Percentiles rank a stretch among this genome's conserved stretches.
Conservation (phyloP, 2,797 vertebrate species). For the Florisuga fusca region DNA sequence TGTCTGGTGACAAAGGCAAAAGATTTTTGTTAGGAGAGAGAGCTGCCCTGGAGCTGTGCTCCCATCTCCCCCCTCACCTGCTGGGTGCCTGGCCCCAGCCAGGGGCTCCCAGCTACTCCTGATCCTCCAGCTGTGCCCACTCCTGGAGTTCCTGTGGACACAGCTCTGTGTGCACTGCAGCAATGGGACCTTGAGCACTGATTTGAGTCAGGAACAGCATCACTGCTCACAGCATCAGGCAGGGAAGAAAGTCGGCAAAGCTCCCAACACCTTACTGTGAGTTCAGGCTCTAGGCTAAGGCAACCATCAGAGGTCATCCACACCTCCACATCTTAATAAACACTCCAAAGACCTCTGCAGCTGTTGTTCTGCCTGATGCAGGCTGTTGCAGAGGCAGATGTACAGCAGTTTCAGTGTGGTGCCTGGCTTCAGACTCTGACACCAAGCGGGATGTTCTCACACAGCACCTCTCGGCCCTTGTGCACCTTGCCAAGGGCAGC, state of each 20-base stretch:
- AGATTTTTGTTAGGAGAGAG: background rate
- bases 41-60: background rate
- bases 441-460: rapidly evolving
- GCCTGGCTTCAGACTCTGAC: background rate
- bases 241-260: rapidly evolving
- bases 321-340: background rate
- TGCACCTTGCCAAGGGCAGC: background rate
- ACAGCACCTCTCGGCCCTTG: background rate
- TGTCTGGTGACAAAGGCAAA: background rate
- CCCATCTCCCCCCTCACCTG: background rate
- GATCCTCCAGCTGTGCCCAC: background rate
- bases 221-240: rapidly evolving
- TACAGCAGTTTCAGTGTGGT: rapidly evolving
- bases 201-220: rapidly evolving
- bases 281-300: background rate
- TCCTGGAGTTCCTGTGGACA: background rate
- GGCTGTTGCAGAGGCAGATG: background rate
- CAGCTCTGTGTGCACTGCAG: background rate
- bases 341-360: background rate
- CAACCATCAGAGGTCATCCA: background rate
- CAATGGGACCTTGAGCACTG: background rate
- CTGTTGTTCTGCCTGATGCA: background rate
- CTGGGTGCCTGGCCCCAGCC: background rate
- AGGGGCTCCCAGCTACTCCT: background rate
- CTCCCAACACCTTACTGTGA: rapidly evolving